Conservation (phyloP, 2,797 vertebrate genomes). For the Pampus argenteus region DNA sequence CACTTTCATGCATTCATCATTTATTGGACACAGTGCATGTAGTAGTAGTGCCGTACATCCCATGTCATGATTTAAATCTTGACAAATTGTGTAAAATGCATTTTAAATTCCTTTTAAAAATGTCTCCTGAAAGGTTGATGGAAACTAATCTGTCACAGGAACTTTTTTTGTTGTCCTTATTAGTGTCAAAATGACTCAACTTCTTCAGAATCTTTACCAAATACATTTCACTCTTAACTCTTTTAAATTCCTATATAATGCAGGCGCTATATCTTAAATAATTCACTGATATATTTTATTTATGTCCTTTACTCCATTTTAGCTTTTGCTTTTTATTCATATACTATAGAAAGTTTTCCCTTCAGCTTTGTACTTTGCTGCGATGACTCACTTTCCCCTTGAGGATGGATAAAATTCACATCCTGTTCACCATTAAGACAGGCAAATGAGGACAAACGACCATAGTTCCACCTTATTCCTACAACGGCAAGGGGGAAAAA, state of each 20-base stretch:
- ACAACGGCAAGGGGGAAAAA: not conserved
- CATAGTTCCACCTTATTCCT: not conserved
- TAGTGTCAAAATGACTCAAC: too few relatives aligned
- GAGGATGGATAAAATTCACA: constrained; percentile 2
- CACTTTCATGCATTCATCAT: not conserved
- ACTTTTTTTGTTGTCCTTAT: too few relatives aligned
- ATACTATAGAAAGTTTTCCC: not conserved
- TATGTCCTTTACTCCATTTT: not conserved
- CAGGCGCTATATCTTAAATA: not conserved
- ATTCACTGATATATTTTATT: constrained; percentile 6
- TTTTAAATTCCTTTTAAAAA: not conserved
- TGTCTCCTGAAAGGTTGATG: too few relatives aligned
- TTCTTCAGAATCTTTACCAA: too few relatives aligned
- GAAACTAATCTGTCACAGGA: not conserved
- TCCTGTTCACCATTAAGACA: not conserved
- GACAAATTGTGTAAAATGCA: not conserved
- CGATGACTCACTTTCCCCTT: constrained; percentile 16
- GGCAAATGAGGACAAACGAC: not conserved
- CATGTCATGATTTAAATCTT: not conserved
- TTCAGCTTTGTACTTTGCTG: not conserved
- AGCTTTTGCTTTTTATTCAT: not conserved
- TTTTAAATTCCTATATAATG: too few relatives aligned
- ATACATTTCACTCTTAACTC: too few relatives aligned
- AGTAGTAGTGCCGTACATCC: not conserved
- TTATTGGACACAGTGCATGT: not conserved